These are phyloP conservation scores for Pseudomyrmex pallidus DNA, from an alignment of 1,140 invertebrate species.

Conservation along the genomic window DNA sequence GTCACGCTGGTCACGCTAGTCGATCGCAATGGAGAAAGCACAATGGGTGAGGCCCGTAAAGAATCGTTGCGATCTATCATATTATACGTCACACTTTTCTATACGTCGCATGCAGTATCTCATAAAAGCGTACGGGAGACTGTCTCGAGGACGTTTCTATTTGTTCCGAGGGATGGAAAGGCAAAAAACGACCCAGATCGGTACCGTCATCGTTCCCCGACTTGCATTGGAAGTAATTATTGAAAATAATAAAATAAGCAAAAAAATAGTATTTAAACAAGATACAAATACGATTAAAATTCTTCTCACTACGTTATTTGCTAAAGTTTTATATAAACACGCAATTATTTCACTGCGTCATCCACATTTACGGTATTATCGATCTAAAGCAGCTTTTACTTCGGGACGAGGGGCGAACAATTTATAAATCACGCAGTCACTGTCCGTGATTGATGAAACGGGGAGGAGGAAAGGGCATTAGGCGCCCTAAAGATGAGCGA, in stretches of 20 bases:
- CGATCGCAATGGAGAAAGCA: conserved; percentile 64
- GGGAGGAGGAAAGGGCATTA: background rate
- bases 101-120: conserved; percentile 56
- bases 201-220: background rate
- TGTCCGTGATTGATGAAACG: conserved; percentile 25
- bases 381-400: background rate
- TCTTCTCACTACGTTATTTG: background rate
- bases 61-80: conserved; percentile 71
- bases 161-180: conserved; percentile 29
- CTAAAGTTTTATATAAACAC: background rate
- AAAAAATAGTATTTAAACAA: background rate
- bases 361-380: background rate
- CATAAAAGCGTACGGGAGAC: conserved; percentile 21
- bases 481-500: conserved; percentile 46
- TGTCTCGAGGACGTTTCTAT: conserved; percentile 31
- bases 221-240: background rate
- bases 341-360: background rate
- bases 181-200: background rate
- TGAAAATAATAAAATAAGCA: background rate
- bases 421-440: conserved; percentile 6
- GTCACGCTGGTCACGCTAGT: conserved; percentile 68
- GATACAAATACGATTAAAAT: background rate
- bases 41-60: conserved; percentile 68
- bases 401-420: background rate
- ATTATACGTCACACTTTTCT: conserved; percentile 60